Conservation (phyloP, 2,797 vertebrate genomes). For the Urophycis tenuis region DNA sequence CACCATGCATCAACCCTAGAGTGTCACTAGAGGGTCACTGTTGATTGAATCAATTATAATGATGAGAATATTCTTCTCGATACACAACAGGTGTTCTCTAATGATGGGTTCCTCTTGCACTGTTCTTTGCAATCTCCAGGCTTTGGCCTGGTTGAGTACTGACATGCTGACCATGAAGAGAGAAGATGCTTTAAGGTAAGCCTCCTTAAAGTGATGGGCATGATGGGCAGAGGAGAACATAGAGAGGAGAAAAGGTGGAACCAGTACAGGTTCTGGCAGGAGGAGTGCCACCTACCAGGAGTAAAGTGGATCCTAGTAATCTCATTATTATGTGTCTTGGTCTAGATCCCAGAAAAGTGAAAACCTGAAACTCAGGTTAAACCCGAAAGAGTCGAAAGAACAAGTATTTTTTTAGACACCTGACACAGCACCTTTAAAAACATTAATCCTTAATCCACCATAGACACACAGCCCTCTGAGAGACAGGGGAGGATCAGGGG, state of each 20-base stretch:
- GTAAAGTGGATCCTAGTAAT: conserved; percentile 56
- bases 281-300: conserved; percentile 41
- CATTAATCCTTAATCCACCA: not conserved
- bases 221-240: not conserved
- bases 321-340: conserved; percentile 41
- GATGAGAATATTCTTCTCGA: too few relatives aligned
- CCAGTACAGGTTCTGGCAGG: conserved; percentile 6
- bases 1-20: too few relatives aligned
- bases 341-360: not conserved
- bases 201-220: not conserved
- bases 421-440: not conserved
- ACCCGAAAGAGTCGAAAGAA: not conserved
- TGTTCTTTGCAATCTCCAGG: too few relatives aligned
- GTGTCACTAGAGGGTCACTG: too few relatives aligned
- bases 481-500: not conserved
- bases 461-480: not conserved
- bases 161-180: not conserved
- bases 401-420: not conserved
- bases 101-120: too few relatives aligned
- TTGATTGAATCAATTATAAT: too few relatives aligned
- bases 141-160: too few relatives aligned
- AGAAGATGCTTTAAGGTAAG: too few relatives aligned
- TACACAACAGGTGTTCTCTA: too few relatives aligned
- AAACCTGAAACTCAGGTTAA: not conserved
- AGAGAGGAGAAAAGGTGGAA: conserved; percentile 3